Base-by-base conservation (phyloP, 30 jellyfish, hydroid and myxozoan species). In the Hydractinia symbiolongicarpus region DNA sequence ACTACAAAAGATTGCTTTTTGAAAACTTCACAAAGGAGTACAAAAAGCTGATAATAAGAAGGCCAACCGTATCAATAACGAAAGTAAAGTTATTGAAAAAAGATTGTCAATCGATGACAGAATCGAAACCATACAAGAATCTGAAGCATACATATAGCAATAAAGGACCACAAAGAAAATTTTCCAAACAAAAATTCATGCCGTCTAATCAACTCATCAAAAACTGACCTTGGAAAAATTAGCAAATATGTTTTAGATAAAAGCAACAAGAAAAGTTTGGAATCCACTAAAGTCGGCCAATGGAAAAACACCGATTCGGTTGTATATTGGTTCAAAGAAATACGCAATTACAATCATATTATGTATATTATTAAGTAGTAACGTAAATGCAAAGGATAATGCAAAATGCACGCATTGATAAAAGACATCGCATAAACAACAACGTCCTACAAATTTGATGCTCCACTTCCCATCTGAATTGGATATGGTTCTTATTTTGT, bases 101-200 rank as follows among this genome's bases (percentile, higher is more conserved):
- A 67, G 60, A 54, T 66, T 76, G 54, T n/a, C 51, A n/a, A 57
- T 83, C 61, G 92, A 58, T 9, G 78, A 83, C 21, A 84, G 88
- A 68, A 71, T 84, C 52, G 93, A 84, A 76, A 40, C 74, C 55
- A 20, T 84, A 10, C 60, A 68, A 67, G 61, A 84, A 52, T n/a
- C 54, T 20, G 80, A 83, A 61, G 91, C 91, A 55, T 74, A 50
- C 56, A n/a, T n/a, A 83, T 83, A 79, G 77, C 93, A 69, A 69
- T 84, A 17, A 76, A 84, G 67, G 93, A 84, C 79, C 89, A 76
- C 69, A 84, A 84, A 70, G 93, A 84, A 55, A 57, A 56, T 62
- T 84, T 84, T 79, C 72, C 88, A 53, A 76, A 53, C 67, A 78
- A 84, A 13, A 50, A 58, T 61, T 55, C 88, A 20, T 84, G 89